Evolutionary conservation across 2,888 invertebrate genomes (phyloP), one percentile per base, ranked within the genome.

Genomic region (Drosophila cognata): DNA sequence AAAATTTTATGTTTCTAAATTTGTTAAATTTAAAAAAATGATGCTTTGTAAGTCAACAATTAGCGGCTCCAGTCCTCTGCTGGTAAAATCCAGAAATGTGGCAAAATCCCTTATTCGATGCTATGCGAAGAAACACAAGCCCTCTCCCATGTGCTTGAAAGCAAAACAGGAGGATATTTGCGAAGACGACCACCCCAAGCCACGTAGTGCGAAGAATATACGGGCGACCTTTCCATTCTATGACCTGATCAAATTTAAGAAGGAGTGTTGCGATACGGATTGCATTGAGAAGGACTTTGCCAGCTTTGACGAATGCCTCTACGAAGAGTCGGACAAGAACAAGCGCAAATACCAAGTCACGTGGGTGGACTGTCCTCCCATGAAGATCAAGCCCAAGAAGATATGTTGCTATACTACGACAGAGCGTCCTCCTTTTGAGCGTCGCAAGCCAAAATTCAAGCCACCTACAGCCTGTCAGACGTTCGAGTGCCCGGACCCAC

Each of bases 341-440:
- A 80, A 75, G 4, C 82, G 92, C 4, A 43, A 74, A 10, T 91
- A 91, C 38, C 92, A 91, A 57, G 71, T 91, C 11, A 91, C 91
- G 2, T 91, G 92, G 92, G 68, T 83, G 0, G 84, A 88, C 41
- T 91, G 90, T 52, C 90, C 92, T 0, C 57, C 77, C 0, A 29
- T 87, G 3, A 11, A 64, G 10, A 81, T 83, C 7, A 73, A 81
- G 31, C 84, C 83, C 29, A 88, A 83, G 38, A 80, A 84, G 25
- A 59, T 87, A 0, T 91, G 91, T 56, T 86, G 88, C 48, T 68
- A 62, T 51, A 61, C 59, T 0, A 60, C 75, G 4, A 35, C 18
- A 0, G 6, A 48, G 6, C 53, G 56, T 0, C 84, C 82, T 0
- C 82, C 81, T 0, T 33, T 78, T 2, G 29, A 21, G 0, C 84